phyloP scores from a whole-genome alignment of 2,113 vertebrate genomes.

The Microtus montanus region DNA sequence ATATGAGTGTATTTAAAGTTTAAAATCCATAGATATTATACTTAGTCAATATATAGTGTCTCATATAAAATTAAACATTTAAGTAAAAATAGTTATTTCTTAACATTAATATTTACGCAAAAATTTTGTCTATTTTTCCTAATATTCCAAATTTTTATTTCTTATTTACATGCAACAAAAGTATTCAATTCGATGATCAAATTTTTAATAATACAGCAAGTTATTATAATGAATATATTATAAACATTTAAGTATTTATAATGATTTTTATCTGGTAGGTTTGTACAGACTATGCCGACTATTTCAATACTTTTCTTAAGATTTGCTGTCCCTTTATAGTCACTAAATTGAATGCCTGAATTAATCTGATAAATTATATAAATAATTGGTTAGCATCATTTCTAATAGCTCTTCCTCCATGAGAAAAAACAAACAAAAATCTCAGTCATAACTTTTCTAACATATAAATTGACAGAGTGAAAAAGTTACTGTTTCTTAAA shows the following conservation, averaged over 20 bases:
- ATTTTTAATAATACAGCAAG: constrained; percentile 44
- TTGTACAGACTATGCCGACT: constrained; percentile 47
- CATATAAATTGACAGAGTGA: constrained; percentile 59
- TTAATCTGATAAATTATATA: constrained; percentile 64
- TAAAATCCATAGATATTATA: not conserved
- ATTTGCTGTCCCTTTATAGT: constrained; percentile 53
- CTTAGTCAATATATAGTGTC: constrained; percentile 16
- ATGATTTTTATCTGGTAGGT: constrained; percentile 41
- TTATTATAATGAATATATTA: not conserved
- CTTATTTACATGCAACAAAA: constrained; percentile 50
- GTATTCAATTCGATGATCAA: constrained; percentile 40
- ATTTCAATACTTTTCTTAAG: constrained; percentile 58
- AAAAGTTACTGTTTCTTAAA: constrained; percentile 48
- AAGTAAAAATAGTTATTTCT: constrained; percentile 41
- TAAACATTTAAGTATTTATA: constrained; percentile 58
- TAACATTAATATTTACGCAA: constrained; percentile 41
- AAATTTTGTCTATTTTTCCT: not conserved
- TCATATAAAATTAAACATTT: constrained; percentile 26
- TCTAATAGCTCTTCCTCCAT: constrained; percentile 36
- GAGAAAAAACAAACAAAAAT: not conserved
- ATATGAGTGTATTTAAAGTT: constrained; percentile 32
- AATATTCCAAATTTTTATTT: not conserved
- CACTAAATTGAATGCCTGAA: constrained; percentile 55
- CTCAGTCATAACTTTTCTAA: constrained; percentile 49
- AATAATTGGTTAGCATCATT: constrained; percentile 58